Conservation (phyloP, 92 coral and sea anemone species). For the Blastomussa wellsi region DNA sequence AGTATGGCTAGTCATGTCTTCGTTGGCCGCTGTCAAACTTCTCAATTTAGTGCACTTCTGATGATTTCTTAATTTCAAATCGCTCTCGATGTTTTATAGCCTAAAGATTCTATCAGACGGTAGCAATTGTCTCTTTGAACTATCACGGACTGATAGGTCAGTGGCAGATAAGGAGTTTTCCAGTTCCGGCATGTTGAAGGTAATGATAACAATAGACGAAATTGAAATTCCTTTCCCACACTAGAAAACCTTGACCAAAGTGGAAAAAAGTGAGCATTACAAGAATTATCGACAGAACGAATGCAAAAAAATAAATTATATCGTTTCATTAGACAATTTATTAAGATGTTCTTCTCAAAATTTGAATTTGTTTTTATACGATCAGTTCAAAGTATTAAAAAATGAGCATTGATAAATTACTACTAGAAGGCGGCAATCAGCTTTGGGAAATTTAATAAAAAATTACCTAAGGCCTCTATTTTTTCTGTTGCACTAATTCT, state of each 20-base stretch:
- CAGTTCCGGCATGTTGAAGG: slow-evolving; percentile 1
- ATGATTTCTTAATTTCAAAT: neutral
- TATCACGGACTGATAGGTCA: slow-evolving; percentile 1
- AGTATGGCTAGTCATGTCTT: neutral
- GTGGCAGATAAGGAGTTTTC: neutral
- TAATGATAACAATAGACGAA: neutral
- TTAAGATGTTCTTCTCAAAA: neutral
- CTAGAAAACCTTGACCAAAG: neutral
- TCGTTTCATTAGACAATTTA: neutral
- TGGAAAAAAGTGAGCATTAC: neutral
- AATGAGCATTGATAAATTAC: neutral
- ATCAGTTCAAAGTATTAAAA: neutral
- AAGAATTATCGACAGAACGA: neutral
- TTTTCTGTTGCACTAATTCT: neutral
- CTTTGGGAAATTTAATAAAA: neutral
- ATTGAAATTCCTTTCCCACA: neutral
- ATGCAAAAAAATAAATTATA: neutral
- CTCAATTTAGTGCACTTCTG: neutral
- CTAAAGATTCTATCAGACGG: slow-evolving; percentile 9
- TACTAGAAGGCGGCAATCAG: neutral
- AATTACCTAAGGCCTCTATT: neutral
- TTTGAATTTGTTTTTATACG: neutral
- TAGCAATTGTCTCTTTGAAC: neutral
- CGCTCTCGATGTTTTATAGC: neutral
- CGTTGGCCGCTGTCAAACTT: neutral